Conservation (phyloP, 2,113 vertebrate genomes). For the Parus major region DNA sequence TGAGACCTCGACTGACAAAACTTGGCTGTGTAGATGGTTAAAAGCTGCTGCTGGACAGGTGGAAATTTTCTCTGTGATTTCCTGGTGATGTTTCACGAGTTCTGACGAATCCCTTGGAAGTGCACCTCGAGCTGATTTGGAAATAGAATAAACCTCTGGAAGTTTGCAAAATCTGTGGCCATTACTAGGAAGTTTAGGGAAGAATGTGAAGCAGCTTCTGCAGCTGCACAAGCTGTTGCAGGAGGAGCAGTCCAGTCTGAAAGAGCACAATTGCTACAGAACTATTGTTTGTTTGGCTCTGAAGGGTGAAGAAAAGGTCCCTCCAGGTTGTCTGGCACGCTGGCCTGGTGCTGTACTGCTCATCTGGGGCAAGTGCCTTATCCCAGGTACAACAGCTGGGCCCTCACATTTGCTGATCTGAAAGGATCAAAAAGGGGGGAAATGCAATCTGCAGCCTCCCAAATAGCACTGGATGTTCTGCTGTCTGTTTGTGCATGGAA, state of each 20-base stretch:
- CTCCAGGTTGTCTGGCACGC: not conserved
- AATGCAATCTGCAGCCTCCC: not conserved
- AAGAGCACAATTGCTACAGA: not conserved
- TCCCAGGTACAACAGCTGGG: not conserved
- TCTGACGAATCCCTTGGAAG: not conserved
- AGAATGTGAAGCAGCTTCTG: not conserved
- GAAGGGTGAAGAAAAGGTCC: not conserved
- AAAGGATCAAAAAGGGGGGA: not conserved
- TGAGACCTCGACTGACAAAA: not conserved
- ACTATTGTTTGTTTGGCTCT: not conserved
- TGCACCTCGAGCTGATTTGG: not conserved
- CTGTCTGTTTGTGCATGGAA: not conserved
- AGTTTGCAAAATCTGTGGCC: not conserved
- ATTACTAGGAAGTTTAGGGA: not conserved
- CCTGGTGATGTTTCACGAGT: not conserved
- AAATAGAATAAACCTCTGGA: not conserved
- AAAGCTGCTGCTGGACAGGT: not conserved
- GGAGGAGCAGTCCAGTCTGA: not conserved
- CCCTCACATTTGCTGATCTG: not conserved
- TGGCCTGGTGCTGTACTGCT: slow-evolving; percentile 7
- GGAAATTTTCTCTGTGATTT: not conserved
- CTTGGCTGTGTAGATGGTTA: not conserved
- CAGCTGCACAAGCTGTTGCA: not conserved
- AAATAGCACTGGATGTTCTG: not conserved
- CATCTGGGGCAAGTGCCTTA: slow-evolving; percentile 9